Evolutionary conservation across 2,113 vertebrate species (phyloP).

Genomic region (Opisthocomus hoazin): DNA sequence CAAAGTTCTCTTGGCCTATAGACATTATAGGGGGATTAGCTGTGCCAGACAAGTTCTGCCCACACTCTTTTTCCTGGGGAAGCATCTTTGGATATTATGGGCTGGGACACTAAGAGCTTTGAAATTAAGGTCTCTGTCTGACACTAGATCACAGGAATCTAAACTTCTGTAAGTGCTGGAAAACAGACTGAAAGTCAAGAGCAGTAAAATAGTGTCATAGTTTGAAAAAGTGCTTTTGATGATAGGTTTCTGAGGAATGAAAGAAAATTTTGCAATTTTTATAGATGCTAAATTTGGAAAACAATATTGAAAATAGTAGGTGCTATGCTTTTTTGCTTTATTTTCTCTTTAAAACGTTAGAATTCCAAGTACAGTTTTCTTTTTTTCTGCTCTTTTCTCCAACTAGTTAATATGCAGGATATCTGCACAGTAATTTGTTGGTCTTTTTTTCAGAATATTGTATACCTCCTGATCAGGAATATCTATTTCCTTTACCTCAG

Average conservation of each 20-base stretch:
- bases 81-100: neutral
- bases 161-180: neutral
- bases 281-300: neutral
- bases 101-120: neutral
- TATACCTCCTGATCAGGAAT: neutral
- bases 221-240: neutral
- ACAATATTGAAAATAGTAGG: neutral
- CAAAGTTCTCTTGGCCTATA: neutral
- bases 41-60: neutral
- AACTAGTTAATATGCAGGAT: neutral
- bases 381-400: neutral
- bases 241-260: neutral
- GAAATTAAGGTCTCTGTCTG: neutral
- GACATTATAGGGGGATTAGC: neutral
- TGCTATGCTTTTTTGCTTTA: neutral
- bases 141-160: neutral
- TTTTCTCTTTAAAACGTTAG: neutral
- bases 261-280: neutral
- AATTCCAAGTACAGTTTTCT: neutral
- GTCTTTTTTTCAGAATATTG: neutral
- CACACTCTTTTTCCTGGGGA: neutral
- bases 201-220: neutral
- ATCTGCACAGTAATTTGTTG: neutral
- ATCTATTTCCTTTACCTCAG: neutral
- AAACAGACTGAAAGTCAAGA: neutral